phyloP scores from a whole-genome alignment of 2,888 invertebrate genomes.

The Trichopoda pennipes region DNA sequence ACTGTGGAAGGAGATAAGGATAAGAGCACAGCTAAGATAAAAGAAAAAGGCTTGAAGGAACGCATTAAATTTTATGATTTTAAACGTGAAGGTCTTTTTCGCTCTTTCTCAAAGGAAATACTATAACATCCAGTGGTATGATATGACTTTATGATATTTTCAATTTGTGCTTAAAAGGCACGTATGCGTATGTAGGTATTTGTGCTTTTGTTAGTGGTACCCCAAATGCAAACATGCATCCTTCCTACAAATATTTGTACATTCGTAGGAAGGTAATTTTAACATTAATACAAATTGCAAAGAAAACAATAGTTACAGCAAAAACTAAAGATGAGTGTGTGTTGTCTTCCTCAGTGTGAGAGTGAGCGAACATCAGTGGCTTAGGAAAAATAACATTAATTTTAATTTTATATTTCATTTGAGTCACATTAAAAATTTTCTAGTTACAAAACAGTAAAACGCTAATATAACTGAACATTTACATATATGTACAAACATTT shows the following conservation, averaged over 20 bases:
- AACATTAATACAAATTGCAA: constrained; percentile 49
- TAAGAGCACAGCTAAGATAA: not conserved
- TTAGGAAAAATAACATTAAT: constrained; percentile 21
- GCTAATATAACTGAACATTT: constrained; percentile 14
- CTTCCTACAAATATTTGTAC: not conserved
- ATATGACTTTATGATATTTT: constrained; percentile 35
- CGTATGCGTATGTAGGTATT: not conserved
- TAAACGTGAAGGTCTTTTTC: constrained; percentile 14
- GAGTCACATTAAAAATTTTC: constrained; percentile 62
- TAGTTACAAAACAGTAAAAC: constrained; percentile 59
- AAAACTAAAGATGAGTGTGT: constrained; percentile 2
- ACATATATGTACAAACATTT: constrained; percentile 17
- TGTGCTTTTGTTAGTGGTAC: not conserved
- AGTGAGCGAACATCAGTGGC: not conserved
- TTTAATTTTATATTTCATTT: constrained; percentile 62
- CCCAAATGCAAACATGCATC: not conserved
- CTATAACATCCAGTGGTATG: constrained; percentile 23
- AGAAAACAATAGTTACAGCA: constrained; percentile 17
- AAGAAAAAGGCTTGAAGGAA: constrained; percentile 12
- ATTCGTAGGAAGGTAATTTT: constrained; percentile 42
- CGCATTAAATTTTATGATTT: constrained; percentile 40
- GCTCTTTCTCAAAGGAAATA: constrained; percentile 38
- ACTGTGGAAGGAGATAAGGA: not conserved
- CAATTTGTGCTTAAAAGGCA: constrained; percentile 12
- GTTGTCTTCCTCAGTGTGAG: not conserved